Evolutionary conservation across 2,888 invertebrate species (phyloP), one percentile per base, ranked within the genome.

Genomic region (Seira musarum): DNA sequence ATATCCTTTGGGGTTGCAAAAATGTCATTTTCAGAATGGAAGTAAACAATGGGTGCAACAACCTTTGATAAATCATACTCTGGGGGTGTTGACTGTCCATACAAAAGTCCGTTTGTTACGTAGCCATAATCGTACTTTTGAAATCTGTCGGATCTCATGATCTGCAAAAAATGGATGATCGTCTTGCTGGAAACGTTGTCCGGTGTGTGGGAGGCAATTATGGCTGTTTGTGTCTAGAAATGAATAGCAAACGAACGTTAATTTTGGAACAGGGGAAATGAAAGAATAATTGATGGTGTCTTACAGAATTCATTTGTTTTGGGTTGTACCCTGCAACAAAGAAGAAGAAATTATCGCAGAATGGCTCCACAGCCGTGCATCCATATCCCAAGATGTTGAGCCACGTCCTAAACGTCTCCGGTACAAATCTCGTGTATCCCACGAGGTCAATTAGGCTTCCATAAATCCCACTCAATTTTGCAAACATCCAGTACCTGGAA

Each of bases 291-390:
- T n/a, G n/a, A n/a, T n/a, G n/a, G n/a, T 40, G 5, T 10, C 15
- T 57, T 60, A 57, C 60, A 6, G 57, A 64, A 46, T 72, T 64
- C 8, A 46, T 72, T 64, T 72, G 72, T 17, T 64, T 49, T 19
- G 72, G 72, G 19, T 72, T 64, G 49, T 64, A 72, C 0, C 72
- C 72, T 1, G 64, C 60, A 19, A 72, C 49, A 64, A 72, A 64
- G 72, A 72, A 72, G 64, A 72, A 64, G 25, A 72, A 72, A 35
- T 72, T 72, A 17, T 63, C 72, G 17, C 72, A 72, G 49, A 72
- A 24, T 17, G 72, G 72, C 35, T 63, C 63, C 64, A 72, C 72
- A 30, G 46, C 46, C 3, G 60, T 24, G 25, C 72, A 72, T 5
- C 63, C 64, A 64, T 64, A 72, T 46, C 64, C 64, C 2, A 72